phyloP scores from a whole-genome alignment of 2,797 vertebrate genomes.

The Phalloptychus januarius region DNA sequence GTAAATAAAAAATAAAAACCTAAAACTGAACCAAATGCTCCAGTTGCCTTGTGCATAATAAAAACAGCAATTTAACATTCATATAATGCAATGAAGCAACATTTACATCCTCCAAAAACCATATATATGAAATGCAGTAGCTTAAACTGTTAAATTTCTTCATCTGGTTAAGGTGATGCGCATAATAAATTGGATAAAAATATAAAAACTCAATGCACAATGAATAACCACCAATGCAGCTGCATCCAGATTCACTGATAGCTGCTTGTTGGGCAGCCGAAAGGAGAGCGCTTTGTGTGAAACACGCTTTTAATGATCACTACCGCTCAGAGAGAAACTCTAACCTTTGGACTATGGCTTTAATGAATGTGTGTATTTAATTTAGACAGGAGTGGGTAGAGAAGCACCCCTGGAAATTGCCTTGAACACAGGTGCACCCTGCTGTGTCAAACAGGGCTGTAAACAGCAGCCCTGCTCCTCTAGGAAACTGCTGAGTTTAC shows the following conservation, averaged over 20 bases:
- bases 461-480: conserved; percentile 74
- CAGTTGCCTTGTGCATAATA: neutral
- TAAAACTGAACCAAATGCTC: neutral
- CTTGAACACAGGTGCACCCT: conserved; percentile 72
- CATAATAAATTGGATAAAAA: neutral
- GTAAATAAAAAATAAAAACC: neutral
- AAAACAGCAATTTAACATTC: neutral
- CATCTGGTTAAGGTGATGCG: neutral
- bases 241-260: conserved; percentile 29
- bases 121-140: neutral
- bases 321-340: conserved; percentile 74
- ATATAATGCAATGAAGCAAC: neutral
- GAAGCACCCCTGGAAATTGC: conserved; percentile 57
- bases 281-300: conserved; percentile 54
- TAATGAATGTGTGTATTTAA: conserved; percentile 81
- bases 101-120: neutral
- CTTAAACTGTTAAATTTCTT: neutral
- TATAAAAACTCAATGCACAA: neutral
- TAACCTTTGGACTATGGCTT: conserved; percentile 60
- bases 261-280: conserved; percentile 64
- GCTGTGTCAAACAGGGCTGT: conserved; percentile 67
- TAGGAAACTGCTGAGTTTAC: conserved; percentile 76
- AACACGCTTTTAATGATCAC: conserved; percentile 67
- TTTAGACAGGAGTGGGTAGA: conserved; percentile 73
- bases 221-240: neutral